Evolutionary conservation across 2,888 invertebrate genomes (phyloP).

Genomic region (Amiota communis): DNA sequence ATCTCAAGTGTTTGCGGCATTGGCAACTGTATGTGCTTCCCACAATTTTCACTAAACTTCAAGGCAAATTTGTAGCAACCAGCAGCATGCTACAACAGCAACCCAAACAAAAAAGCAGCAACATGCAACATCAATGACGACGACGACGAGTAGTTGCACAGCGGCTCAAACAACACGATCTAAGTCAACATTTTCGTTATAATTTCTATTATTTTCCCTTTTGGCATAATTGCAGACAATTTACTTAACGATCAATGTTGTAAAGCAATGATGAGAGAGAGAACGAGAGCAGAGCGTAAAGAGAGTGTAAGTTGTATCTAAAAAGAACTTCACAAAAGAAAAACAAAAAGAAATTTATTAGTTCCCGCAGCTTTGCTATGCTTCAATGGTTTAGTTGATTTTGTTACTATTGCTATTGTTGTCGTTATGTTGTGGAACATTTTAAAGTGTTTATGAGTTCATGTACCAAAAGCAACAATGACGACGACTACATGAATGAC

Average conservation of each 20-base stretch:
- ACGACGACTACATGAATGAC: too few relatives aligned
- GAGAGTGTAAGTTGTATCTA: background rate
- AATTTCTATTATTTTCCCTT: slow-evolving; percentile 69
- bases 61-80: slow-evolving; percentile 11
- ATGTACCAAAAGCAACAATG: background rate
- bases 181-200: slow-evolving; percentile 63
- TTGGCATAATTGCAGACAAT: slow-evolving; percentile 69
- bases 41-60: slow-evolving; percentile 46
- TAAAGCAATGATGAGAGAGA: slow-evolving; percentile 45
- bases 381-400: background rate
- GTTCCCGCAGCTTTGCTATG: slow-evolving; percentile 57
- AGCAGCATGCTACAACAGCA: slow-evolving; percentile 12
- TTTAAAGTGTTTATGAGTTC: slow-evolving; percentile 21
- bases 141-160: slow-evolving; percentile 9
- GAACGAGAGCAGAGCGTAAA: slow-evolving; percentile 33
- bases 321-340: background rate
- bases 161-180: slow-evolving; percentile 30
- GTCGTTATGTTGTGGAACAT: background rate
- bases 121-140: slow-evolving; percentile 6
- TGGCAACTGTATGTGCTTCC: slow-evolving; percentile 42
- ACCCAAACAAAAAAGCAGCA: background rate
- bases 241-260: slow-evolving; percentile 68
- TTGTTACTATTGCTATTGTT: background rate
- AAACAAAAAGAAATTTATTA: slow-evolving; percentile 54
- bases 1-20: background rate